These are phyloP conservation scores for Caenorhabditis sp. DNA, from an alignment of 2,888 invertebrate species.

Conservation along the genomic window DNA sequence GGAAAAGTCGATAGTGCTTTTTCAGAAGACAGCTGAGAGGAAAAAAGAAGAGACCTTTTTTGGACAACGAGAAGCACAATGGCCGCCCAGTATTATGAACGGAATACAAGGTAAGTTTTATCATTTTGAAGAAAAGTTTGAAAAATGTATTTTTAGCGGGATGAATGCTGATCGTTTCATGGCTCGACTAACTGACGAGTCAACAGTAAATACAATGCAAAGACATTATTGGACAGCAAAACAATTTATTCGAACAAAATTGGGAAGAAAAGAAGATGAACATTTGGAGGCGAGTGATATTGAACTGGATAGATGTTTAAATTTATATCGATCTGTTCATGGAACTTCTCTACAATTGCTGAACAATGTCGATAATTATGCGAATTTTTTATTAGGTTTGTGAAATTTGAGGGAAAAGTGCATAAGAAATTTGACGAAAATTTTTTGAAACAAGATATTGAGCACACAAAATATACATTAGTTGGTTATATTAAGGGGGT, in stretches of 20 bases:
- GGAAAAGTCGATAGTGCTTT: constrained; percentile 37
- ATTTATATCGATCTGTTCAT: constrained; percentile 74
- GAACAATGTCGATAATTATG: constrained; percentile 75
- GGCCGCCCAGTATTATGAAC: constrained; percentile 52
- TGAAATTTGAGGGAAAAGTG: constrained; percentile 42
- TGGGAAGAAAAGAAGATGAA: constrained; percentile 81
- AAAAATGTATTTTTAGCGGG: constrained; percentile 49
- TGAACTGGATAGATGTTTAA: constrained; percentile 93
- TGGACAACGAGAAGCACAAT: constrained; percentile 10
- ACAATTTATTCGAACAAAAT: constrained; percentile 77
- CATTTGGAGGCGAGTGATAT: constrained; percentile 94
- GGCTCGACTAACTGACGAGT: constrained; percentile 55
- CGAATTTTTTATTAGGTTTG: constrained; percentile 85
- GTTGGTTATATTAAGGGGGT: too few relatives aligned
- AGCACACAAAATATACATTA: too few relatives aligned
- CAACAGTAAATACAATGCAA: constrained; percentile 76
- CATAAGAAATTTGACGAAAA: not conserved
- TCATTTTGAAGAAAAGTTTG: not conserved
- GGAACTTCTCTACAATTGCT: constrained; percentile 73
- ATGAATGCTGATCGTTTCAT: constrained; percentile 67
- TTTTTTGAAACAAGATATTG: not conserved
- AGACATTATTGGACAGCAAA: constrained; percentile 98
- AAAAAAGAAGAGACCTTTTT: constrained; percentile 3
- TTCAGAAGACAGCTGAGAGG: constrained; percentile 26
- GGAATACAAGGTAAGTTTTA: constrained; percentile 44